Conservation (phyloP, 2,113 vertebrate genomes). For the Hippocampus abdominalis region DNA sequence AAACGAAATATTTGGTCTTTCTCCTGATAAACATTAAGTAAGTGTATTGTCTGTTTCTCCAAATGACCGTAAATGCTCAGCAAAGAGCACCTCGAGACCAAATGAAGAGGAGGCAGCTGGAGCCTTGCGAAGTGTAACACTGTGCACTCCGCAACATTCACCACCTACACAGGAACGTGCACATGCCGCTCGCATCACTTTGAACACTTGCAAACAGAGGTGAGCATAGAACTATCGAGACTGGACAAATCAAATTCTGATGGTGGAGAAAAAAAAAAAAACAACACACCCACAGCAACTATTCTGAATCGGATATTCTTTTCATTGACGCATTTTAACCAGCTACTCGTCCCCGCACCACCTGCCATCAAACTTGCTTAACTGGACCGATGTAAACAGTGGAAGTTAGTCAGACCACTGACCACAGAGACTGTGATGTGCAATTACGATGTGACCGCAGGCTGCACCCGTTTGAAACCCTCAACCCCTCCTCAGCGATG, state of each 20-base stretch:
- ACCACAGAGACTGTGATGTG: conserved; percentile 59
- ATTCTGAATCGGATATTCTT: background rate
- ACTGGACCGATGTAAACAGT: conserved; percentile 20
- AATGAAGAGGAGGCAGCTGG: conserved; percentile 46
- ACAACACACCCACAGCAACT: background rate
- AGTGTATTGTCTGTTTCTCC: conserved; percentile 24
- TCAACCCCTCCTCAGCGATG: conserved; percentile 21
- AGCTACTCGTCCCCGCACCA: conserved; percentile 1
- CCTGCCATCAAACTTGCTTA: conserved; percentile 29
- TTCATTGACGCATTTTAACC: background rate
- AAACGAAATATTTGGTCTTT: background rate
- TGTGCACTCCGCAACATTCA: conserved; percentile 63
- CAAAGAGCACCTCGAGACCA: conserved; percentile 32
- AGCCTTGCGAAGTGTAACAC: conserved; percentile 37
- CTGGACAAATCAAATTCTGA: conserved; percentile 4
- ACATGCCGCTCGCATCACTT: conserved; percentile 6
- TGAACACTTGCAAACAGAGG: conserved; percentile 24
- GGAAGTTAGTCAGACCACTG: conserved; percentile 39
- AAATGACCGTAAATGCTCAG: conserved; percentile 68
- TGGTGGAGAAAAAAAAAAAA: background rate
- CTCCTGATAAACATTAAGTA: conserved; percentile 5
- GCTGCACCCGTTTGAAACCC: conserved; percentile 32
- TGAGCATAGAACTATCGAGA: conserved; percentile 15
- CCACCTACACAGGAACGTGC: conserved; percentile 34
- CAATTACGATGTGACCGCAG: conserved; percentile 67